Evolutionary conservation across 2,797 vertebrate species (phyloP), one percentile per base, ranked within the genome.

Genomic region (Enoplosus armatus): DNA sequence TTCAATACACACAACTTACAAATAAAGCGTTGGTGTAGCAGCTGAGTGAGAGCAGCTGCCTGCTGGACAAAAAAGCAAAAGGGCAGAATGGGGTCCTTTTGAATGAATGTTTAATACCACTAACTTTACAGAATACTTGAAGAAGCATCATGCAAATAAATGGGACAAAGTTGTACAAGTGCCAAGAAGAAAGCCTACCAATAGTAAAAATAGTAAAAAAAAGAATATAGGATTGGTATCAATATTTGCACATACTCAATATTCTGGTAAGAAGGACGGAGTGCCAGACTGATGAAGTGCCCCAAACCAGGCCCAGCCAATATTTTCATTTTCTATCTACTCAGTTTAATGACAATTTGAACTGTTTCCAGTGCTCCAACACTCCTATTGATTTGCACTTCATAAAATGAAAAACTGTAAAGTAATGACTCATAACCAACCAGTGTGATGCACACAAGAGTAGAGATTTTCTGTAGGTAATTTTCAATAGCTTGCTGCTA

Each of bases 361-460:
- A 24, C 56, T n/a, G 9, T 53, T 51, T 80, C 41, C 53, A 54
- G 16, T 62, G 27, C 65, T 71, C 20, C n/a, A 62, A 26, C 61
- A 51, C 15, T 33, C 11, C 20, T 15, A 65, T 56, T 66, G 74
- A 80, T 80, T 77, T 73, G 33, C n/a, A 16, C 41, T 15, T 48
- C 16, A 56, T 37, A 43, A 45, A 71, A 50, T 39, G n/a, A 11
- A 69, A 54, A 69, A 20, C 58, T 4, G 55, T 29, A 35, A 29
- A n/a, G n/a, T n/a, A n/a, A n/a, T 74, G 53, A 85, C 33, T 63
- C 47, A 58, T 8, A 55, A 47, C 27, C 26, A 27, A 16, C 22
- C 50, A 37, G 27, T 45, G 24, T 33, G 31, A 41, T 43, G n/a
- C 26, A 50, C 39, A 45, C 29, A 18, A 18, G 41, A n/a, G 35